A percentile compares a stretch with the other conserved stretches of the same genome.
These are phyloP conservation scores for Atethmia centrago DNA, from an alignment of 2,888 invertebrate species.

Conservation along the genomic window DNA sequence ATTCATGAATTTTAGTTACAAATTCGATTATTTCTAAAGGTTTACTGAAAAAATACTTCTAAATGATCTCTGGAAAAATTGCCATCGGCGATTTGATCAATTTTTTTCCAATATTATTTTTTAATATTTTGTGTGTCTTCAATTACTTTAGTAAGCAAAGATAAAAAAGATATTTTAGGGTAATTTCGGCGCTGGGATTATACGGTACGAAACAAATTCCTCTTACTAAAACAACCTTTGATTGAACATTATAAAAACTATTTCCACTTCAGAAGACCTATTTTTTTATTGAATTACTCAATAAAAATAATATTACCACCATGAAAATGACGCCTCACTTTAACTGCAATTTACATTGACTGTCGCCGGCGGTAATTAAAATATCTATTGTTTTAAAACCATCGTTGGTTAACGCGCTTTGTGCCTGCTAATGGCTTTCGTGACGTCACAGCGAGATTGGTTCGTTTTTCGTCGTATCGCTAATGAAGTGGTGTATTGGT, in stretches of 20 bases:
- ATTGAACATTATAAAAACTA: no score
- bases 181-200: no score
- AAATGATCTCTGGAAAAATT: background rate
- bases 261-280: no score
- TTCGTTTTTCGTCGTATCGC: slow-evolving; percentile 64
- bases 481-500: slow-evolving; percentile 71
- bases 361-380: slow-evolving; percentile 71
- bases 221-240: no score
- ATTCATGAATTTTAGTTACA: background rate
- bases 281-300: no score
- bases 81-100: background rate
- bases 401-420: slow-evolving; percentile 70
- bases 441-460: slow-evolving; percentile 67
- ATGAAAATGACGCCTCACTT: slow-evolving; percentile 37
- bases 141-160: background rate
- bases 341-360: slow-evolving; percentile 45
- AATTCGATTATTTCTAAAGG: slow-evolving; percentile 14
- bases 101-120: background rate
- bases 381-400: slow-evolving; percentile 75
- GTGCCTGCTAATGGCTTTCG: slow-evolving; percentile 73
- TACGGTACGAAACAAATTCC: no score
- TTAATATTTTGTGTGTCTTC: background rate
- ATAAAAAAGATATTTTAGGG: no score
- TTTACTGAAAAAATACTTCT: background rate
- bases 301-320: slow-evolving; percentile 37